Base-by-base conservation (phyloP, 2,888 invertebrate species). In the Endomychus coccineus region DNA sequence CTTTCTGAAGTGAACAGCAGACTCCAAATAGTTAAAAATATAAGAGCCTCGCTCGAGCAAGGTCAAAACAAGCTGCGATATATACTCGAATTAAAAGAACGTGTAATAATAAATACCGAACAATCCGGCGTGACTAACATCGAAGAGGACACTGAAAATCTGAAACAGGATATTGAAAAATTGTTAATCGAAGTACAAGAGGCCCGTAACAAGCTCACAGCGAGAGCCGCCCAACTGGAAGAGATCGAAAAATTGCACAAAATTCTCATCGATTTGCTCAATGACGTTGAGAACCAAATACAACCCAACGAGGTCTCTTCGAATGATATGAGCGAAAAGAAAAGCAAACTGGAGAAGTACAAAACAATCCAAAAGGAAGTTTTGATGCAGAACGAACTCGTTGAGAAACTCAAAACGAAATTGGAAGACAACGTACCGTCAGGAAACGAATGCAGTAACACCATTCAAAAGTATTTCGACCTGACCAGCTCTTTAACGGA, bases 101-200 rank as follows among this genome's bases (percentile, higher is more conserved):
- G 87, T 56, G 90, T 94, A 0, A 84, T 91, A 5, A 82, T 92
- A 74, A 92, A 90, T 57, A 95, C 94, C 0, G 91, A 90, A 64
- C 82, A 84, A 47, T 75, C 78, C 33, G 95, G 95, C 0, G 88
- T 87, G 0, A 79, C 80, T 1, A 87, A 87, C 61, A 91, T 95
- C 39, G 83, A 90, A 56, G 91, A 94, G 58, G 90, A 91, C 53
- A 91, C 91, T 0, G 91, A 91, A 58, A 81, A 77, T 45, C 67
- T 92, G 14, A 89, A 90, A 57, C 77, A 80, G 52, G 92, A 94
- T 61, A 91, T 94, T 61, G 94, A 95, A 46, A 88, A 85, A 56
- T 66, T 95, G 3, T 73, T 91, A 30, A 71, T 73, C 15, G 89
- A 90, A 55, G 76, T 90, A 11, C 85, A 86, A 58, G 83, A 88